phyloP scores from a whole-genome alignment of 2,797 vertebrate genomes.

The Podargus strigoides region DNA sequence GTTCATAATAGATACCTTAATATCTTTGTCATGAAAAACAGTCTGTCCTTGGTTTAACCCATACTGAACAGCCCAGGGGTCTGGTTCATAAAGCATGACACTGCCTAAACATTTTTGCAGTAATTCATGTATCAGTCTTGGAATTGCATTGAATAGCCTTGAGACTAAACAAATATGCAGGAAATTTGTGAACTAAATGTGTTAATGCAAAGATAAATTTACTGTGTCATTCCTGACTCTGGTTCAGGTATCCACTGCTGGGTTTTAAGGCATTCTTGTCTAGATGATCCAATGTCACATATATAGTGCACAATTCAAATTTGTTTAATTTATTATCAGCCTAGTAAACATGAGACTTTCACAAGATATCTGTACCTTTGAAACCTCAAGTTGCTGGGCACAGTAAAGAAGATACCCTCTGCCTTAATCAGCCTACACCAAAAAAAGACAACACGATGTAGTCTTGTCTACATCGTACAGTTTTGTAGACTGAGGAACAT shows the following conservation, averaged over 20 bases:
- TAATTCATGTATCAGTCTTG: constrained; percentile 49
- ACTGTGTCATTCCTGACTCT: background rate
- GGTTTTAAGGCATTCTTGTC: background rate
- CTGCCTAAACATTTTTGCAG: constrained; percentile 61
- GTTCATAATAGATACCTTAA: constrained; percentile 73
- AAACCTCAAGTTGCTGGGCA: background rate
- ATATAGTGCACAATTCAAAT: background rate
- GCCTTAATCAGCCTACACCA: fast-evolving
- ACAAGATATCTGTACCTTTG: background rate
- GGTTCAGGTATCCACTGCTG: background rate
- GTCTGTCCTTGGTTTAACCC: constrained; percentile 71
- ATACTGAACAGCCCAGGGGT: constrained; percentile 23
- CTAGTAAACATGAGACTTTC: background rate
- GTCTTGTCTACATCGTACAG: background rate
- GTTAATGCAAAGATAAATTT: constrained; percentile 16
- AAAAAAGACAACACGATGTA: background rate
- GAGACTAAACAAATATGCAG: constrained; percentile 45
- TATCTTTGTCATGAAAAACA: constrained; percentile 70
- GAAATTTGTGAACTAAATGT: constrained; percentile 50
- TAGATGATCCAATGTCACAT: background rate
- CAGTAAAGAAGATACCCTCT: background rate
- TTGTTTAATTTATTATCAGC: background rate
- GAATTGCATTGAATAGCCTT: constrained; percentile 23
- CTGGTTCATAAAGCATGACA: constrained; percentile 60
- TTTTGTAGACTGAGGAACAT: background rate